Percentiles rank a stretch among this genome's conserved stretches.
Evolutionary conservation across 2,797 vertebrate genomes (phyloP).

Genomic region (Eremophila alpestris): DNA sequence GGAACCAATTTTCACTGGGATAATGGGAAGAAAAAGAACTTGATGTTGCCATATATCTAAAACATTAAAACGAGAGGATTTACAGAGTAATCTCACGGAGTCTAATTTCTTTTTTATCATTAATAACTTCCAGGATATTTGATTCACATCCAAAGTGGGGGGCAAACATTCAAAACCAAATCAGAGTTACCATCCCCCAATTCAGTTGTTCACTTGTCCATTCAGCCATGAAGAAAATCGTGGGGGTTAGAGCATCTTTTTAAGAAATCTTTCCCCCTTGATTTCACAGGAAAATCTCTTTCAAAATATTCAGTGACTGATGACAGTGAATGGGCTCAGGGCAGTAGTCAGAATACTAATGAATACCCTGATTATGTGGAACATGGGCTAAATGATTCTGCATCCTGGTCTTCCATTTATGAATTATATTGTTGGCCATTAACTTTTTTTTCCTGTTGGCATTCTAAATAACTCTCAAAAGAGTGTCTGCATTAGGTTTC

Average conservation of each 20-base stretch:
- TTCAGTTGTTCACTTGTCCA: neutral
- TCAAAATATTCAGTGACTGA: neutral
- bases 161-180: neutral
- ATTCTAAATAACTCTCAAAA: neutral
- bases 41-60: neutral
- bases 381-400: neutral
- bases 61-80: neutral
- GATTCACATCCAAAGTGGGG: neutral
- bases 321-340: neutral
- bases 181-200: neutral
- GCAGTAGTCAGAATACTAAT: constrained; percentile 1
- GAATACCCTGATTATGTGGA: neutral
- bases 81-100: neutral
- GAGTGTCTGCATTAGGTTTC: neutral
- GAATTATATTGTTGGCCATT: neutral
- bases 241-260: neutral
- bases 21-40: neutral
- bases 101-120: neutral
- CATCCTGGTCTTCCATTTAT: neutral
- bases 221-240: neutral
- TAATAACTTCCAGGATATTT: neutral
- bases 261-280: neutral
- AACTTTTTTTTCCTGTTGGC: neutral
- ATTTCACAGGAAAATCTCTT: neutral
- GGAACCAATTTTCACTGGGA: neutral